phyloP scores from a whole-genome alignment of 2,888 invertebrate species.

The Apamea sordens region DNA sequence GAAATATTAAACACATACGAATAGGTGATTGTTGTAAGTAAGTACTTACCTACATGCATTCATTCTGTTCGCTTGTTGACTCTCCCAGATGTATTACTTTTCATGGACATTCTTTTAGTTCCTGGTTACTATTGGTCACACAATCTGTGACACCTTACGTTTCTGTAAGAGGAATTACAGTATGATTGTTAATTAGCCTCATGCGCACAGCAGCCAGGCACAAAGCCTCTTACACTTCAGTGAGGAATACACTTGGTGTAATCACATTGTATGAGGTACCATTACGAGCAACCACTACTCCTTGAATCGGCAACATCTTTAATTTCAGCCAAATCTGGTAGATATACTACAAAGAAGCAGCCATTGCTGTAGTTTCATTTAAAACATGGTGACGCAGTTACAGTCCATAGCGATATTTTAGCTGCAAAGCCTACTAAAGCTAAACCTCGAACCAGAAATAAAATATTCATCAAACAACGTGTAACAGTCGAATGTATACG shows the following conservation, averaged over 20 bases:
- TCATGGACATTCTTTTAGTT: not conserved
- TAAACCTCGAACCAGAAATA: slow-evolving; percentile 24
- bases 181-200: not conserved
- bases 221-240: not conserved
- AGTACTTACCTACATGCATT: not conserved
- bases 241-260: not conserved
- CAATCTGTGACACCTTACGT: not conserved
- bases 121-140: not conserved
- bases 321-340: not conserved
- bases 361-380: not conserved
- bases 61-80: not conserved
- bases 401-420: not conserved
- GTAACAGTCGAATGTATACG: slow-evolving; percentile 29
- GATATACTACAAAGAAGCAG: no score
- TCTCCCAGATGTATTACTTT: not conserved
- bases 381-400: not conserved
- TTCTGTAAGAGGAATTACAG: not conserved
- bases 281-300: not conserved
- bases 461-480: slow-evolving; percentile 53
- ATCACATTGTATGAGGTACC: not conserved
- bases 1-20: slow-evolving; percentile 14
- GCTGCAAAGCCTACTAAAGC: slow-evolving; percentile 11
- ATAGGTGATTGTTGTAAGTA: not conserved
- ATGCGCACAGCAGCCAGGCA: not conserved
- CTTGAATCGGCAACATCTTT: not conserved